Conservation (phyloP, 37 sponge, comb jelly and placozoan species). For the Aphrocallistes beatrix region DNA sequence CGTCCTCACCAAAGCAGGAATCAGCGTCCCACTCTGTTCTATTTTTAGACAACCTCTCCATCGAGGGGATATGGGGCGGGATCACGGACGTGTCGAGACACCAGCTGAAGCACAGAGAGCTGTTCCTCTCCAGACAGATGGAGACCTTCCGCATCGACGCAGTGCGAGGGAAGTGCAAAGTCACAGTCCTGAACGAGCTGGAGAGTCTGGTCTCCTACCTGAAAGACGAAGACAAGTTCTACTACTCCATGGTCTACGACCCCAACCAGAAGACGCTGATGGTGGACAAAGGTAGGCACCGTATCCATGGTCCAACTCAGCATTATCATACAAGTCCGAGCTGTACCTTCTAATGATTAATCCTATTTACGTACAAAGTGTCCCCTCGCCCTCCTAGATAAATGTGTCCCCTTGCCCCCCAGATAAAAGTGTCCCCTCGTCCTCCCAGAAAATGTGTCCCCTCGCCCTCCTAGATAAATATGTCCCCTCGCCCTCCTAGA, state of each 20-base stretch:
- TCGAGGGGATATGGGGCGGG: neutral
- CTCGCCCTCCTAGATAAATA: too few relatives aligned
- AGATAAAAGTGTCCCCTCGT: too few relatives aligned
- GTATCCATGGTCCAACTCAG: too few relatives aligned
- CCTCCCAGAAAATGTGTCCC: too few relatives aligned
- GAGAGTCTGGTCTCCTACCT: constrained; percentile 58
- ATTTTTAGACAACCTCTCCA: too few relatives aligned
- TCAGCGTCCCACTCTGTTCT: too few relatives aligned
- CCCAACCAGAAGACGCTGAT: constrained; percentile 72
- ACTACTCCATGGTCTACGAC: constrained; percentile 86
- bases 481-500: too few relatives aligned
- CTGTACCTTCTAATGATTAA: too few relatives aligned
- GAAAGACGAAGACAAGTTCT: constrained; percentile 76
- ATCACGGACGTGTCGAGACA: constrained; percentile 34
- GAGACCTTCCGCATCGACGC: constrained; percentile 85
- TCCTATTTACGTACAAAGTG: neutral
- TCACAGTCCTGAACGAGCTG: constrained; percentile 73
- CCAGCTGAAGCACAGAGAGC: constrained; percentile 69
- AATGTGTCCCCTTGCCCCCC: too few relatives aligned
- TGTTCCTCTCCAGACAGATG: constrained; percentile 77
- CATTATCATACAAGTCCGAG: too few relatives aligned
- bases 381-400: neutral
- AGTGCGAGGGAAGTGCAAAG: constrained; percentile 85
- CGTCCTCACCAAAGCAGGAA: too few relatives aligned
- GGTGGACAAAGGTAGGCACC: constrained; percentile 59